Conservation (phyloP, 2,113 vertebrate genomes). For the Oplegnathus fasciatus region DNA sequence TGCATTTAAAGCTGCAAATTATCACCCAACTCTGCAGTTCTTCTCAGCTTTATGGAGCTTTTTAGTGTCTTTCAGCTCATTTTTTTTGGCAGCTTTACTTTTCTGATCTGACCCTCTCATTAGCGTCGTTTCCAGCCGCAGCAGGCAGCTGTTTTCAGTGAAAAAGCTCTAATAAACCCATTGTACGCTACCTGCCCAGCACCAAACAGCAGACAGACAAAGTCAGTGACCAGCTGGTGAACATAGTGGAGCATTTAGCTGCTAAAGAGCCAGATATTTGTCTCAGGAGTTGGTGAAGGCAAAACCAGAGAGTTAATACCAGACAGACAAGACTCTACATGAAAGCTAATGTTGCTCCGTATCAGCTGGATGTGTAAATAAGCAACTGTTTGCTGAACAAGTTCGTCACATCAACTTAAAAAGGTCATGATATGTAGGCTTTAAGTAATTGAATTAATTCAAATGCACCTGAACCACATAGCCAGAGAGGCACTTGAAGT, state of each 20-base stretch:
- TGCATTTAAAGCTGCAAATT: background rate
- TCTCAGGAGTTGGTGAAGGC: background rate
- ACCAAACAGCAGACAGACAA: background rate
- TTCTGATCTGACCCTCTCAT: background rate
- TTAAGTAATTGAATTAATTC: background rate
- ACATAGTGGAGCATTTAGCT: background rate
- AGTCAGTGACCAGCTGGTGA: background rate
- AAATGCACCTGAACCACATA: slow-evolving; percentile 93
- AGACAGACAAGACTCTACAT: background rate
- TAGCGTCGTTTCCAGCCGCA: background rate
- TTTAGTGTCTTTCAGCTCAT: background rate
- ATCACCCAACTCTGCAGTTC: too few relatives aligned
- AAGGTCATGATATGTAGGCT: background rate
- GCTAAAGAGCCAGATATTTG: background rate
- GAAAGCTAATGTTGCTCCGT: background rate
- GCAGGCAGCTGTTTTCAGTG: background rate
- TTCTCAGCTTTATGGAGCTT: background rate
- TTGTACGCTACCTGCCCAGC: background rate
- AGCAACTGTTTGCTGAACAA: background rate
- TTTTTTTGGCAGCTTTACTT: background rate
- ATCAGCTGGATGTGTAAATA: background rate
- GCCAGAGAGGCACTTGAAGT: slow-evolving; percentile 95
- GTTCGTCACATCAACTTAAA: background rate
- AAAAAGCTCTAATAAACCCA: background rate
- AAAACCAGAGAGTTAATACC: background rate